Conservation (phyloP, 2,113 vertebrate species). For the Myiagra hebetior region DNA sequence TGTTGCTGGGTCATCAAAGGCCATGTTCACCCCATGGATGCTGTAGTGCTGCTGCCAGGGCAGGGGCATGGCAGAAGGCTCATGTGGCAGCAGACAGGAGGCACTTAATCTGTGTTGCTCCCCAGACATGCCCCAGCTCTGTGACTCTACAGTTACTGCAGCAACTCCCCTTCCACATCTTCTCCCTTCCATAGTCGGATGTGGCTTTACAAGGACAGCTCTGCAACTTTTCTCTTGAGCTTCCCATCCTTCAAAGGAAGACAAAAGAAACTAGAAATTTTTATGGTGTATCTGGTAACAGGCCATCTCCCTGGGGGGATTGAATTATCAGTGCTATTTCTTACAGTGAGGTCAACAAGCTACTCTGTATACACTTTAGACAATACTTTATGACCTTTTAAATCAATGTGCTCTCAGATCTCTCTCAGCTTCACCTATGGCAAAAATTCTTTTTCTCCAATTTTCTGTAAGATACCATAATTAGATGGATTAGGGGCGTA, state of each 20-base stretch:
- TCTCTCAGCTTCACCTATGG: background rate
- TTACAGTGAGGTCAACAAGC: background rate
- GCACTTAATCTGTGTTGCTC: background rate
- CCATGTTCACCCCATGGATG: fast-evolving
- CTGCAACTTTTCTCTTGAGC: background rate
- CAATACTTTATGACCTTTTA: background rate
- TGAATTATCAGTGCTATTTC: slow-evolving; percentile 6
- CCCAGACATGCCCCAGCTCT: background rate
- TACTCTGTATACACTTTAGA: background rate
- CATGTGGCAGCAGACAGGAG: background rate
- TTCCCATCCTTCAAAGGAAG: background rate
- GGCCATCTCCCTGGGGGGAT: background rate
- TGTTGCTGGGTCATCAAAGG: background rate
- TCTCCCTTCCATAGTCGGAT: background rate
- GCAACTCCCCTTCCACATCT: background rate
- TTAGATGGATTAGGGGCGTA: slow-evolving; percentile 51
- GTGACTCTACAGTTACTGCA: background rate
- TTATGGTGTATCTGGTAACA: background rate
- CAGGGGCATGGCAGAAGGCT: background rate
- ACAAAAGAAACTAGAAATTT: background rate
- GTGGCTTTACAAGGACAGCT: background rate
- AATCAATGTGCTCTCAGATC: background rate
- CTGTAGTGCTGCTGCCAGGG: background rate
- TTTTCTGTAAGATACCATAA: slow-evolving; percentile 31
- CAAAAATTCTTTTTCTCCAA: slow-evolving; percentile 8